These are phyloP conservation scores for Acromyrmex echinatior DNA, from an alignment of 1,140 invertebrate species.

Conservation along the genomic window DNA sequence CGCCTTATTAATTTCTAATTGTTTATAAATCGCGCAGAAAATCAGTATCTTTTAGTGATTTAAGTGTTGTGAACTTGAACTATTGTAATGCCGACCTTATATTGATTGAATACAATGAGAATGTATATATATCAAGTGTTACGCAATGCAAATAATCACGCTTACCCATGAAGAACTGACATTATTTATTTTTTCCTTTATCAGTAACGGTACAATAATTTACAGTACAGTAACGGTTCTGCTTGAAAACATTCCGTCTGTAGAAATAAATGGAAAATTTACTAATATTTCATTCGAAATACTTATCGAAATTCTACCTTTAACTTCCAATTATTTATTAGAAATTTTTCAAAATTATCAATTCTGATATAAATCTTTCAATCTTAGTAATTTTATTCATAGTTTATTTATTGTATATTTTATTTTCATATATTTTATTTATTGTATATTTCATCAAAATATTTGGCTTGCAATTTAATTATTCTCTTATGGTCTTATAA, in stretches of 20 bases:
- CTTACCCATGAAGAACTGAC: not conserved
- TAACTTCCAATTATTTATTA: not conserved
- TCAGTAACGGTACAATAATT: not conserved
- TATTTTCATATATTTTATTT: too few relatives aligned
- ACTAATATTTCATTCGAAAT: not conserved
- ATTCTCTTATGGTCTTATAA: not conserved
- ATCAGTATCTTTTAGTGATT: not conserved
- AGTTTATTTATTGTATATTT: not conserved
- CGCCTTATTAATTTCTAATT: slow-evolving; percentile 31
- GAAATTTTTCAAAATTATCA: not conserved
- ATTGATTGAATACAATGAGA: slow-evolving; percentile 50
- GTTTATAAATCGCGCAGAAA: slow-evolving; percentile 6
- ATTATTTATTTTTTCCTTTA: slow-evolving; percentile 14
- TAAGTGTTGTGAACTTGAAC: slow-evolving; percentile 42
- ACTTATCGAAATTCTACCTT: not conserved
- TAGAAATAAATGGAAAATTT: not conserved
- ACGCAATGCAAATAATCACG: slow-evolving; percentile 31
- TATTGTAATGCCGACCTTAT: slow-evolving; percentile 37
- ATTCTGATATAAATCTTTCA: not conserved
- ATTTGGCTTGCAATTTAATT: not conserved
- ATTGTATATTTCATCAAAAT: not conserved
- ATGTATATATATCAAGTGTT: slow-evolving; percentile 23
- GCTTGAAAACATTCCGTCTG: slow-evolving; percentile 9
- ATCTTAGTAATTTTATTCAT: not conserved
- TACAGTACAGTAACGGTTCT: not conserved